Base-by-base conservation (phyloP, 2,113 vertebrate genomes). In the Mus spicilegus region DNA sequence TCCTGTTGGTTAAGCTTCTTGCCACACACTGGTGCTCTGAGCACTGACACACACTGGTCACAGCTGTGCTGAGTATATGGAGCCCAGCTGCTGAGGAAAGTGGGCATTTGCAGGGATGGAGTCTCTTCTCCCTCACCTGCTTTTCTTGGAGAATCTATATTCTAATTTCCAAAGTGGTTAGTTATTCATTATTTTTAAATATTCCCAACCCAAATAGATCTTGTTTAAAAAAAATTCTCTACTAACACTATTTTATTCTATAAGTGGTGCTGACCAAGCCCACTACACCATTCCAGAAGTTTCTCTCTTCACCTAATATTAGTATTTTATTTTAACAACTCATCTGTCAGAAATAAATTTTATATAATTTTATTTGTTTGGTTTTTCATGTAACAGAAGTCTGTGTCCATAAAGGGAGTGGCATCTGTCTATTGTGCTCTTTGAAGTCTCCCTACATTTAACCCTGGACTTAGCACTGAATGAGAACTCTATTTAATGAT, bases 281-380 rank as follows among this genome's bases (percentile, higher is more conserved):
- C 4, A 89, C 13, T 56, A 72, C 10, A 81, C 12, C 36, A 93
- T 77, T 49, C 26, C 20, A 46, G 39, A 89, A 85, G 4, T 33
- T 20, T 89, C 46, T 54, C 19, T 30, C 11, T 76, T 67, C 67
- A 77, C 28, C 20, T 3, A 42, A 3, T 8, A 93, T 6, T 30
- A 76, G 49, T 65, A 24, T 85, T 63, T 51, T 28, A 51, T 91
- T 80, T n/a, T 54, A 14, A 84, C 3, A 93, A 51, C 8, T 87
- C 26, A 58, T 69, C 3, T 0, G 76, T 39, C 76, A 76, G 69
- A 22, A 65, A 33, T 13, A 69, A 30, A 54, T n/a, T 49, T 91
- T 72, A 94, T 72, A 78, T 1, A 88, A 46, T 81, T 81, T 84
- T 12, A 69, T 89, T 89, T 90, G 84, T 82, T 84, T 91, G 36